Evolutionary conservation across 2,888 invertebrate genomes (phyloP).

Genomic region (Prosapia bicincta): DNA sequence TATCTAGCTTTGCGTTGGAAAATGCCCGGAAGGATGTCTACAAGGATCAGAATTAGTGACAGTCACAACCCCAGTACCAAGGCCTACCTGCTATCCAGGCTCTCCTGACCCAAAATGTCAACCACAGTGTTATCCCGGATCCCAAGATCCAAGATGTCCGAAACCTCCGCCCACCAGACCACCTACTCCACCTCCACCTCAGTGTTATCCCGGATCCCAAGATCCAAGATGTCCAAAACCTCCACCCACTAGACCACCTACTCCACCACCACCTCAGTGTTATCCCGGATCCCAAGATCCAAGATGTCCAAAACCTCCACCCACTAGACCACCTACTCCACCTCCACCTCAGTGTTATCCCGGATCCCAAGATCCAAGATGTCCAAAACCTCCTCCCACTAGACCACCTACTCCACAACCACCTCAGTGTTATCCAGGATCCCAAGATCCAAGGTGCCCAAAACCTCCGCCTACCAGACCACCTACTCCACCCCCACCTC

Average conservation of each 20-base stretch:
- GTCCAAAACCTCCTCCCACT: conserved; percentile 21
- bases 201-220: conserved; percentile 38
- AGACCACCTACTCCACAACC: conserved; percentile 26
- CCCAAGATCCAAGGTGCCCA: conserved; percentile 47
- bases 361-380: conserved; percentile 37
- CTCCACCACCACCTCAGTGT: conserved; percentile 44
- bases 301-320: conserved; percentile 35
- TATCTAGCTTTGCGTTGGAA: conserved; percentile 41
- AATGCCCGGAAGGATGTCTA: conserved; percentile 40
- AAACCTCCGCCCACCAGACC: conserved; percentile 33
- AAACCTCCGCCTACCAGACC: neutral
- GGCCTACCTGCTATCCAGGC: conserved; percentile 34
- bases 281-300: conserved; percentile 41
- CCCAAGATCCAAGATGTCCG: conserved; percentile 37
- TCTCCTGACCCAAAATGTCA: conserved; percentile 34
- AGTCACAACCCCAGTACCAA: conserved; percentile 24
- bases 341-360: conserved; percentile 31
- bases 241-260: conserved; percentile 35
- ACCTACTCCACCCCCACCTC: conserved; percentile 31
- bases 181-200: conserved; percentile 28
- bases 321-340: conserved; percentile 26
- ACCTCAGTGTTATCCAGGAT: conserved; percentile 46
- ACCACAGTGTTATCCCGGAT: conserved; percentile 40
- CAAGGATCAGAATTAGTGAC: conserved; percentile 25
- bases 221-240: conserved; percentile 36